Evolutionary conservation across 2,888 invertebrate genomes (phyloP), one percentile per base, ranked within the genome.

Genomic region (Chesias legatella): DNA sequence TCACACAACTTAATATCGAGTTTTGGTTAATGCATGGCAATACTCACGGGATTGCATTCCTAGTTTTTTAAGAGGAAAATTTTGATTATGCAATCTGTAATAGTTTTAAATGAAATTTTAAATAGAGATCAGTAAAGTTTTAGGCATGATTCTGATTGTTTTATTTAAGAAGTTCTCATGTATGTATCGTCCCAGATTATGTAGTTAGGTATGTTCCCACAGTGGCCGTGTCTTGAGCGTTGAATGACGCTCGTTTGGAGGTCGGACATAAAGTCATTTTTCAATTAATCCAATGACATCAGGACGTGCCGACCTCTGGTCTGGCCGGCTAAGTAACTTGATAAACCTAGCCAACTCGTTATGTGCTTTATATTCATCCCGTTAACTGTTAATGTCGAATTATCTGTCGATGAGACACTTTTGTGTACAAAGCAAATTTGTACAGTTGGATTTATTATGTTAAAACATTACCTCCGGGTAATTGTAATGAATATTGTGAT

Each of bases 11-110:
- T 79, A 77, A 84, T 79, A 71, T 81, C 79, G 79, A 84, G 80
- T 85, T 85, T 82, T 83, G 77, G 66, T 73, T 66, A 53, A 58
- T 85, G 86, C 86, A 88, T 86, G 85, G 83, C 82, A 82, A 80
- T 77, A 72, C 79, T 81, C n/a, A n/a, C 76, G 76, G 79, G 74
- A 63, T 84, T 85, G 86, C 85, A 75, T 85, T 80, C 80, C 69
- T 69, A 71, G 80, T 83, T 88, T 81, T 83, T 76, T 59, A 63
- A 60, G 56, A 58, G 64, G 78, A 85, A 86, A 88, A 86, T 80
- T 79, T 75, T 83, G 85, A 86, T 85, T 80, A 85, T 84, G 86
- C 85, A 82, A 76, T 83, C 84, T 73, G 60, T 71, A 70, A 58
- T 62, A 71, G 67, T 60, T 53, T 35, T 41, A 55, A 57, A 44